Base-by-base conservation (phyloP, 1,140 invertebrate genomes). In the Sitophilus oryzae region DNA sequence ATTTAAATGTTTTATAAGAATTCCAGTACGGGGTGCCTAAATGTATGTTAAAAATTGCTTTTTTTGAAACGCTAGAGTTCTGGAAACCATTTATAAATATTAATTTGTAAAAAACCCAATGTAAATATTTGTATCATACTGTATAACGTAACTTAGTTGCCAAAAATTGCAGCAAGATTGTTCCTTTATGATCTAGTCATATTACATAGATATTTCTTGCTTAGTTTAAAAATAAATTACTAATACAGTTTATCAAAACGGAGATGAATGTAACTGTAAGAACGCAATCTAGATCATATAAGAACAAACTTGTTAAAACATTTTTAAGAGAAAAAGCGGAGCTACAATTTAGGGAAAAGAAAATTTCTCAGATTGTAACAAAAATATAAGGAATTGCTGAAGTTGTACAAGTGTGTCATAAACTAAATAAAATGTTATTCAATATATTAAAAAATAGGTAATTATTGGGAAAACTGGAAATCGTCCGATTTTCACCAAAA, bases 261-360 rank as follows among this genome's bases (percentile, higher is more conserved):
- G 58, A 63, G 60, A 61, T 40, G 38, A 57, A 56, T 42, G 44
- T 62, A 45, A n/a, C n/a, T 55, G 50, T 43, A 47, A 50, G 34
- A 59, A 43, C 34, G 43, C 48, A 45, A 59, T 62, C 57, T 59
- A 8, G 5, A 15, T 40, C 14, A 34, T 43, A 23, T 23, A 10
- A 44, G 3, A 35, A 35, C 15, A 37, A 10, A 21, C 19, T 16
- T 45, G 21, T 45, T 37, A 52, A 18, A 43, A 43, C 14, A 18
- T 23, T 37, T 52, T 21, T 10, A 19, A 44, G 22, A 14, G n/a
- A 30, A 16, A 36, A 44, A 21, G 21, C 30, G 30, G 19, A 21
- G 18, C 25, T 43, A 36, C 10, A 40, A 40, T 49, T 49, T 40
- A 34, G 11, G 34, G 35, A 19, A 16, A 38, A 19, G 2, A 20